These are phyloP conservation scores for Phataginus tetradactyla DNA, from an alignment of 2,797 vertebrate genomes.

Conservation along the genomic window DNA sequence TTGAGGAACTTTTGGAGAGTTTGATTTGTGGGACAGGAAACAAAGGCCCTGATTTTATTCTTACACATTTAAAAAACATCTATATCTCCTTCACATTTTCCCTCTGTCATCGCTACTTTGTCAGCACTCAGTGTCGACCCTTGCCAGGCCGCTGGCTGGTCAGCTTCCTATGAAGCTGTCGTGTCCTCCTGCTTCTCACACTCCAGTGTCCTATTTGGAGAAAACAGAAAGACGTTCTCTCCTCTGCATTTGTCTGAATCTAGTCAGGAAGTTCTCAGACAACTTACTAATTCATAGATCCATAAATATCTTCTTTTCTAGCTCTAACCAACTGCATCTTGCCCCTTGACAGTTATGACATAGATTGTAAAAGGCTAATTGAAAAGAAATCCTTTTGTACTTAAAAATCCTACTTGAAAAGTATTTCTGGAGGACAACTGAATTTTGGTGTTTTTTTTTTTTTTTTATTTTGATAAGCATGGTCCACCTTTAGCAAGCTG, in stretches of 20 bases:
- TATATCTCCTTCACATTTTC: not conserved
- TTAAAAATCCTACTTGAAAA: not conserved
- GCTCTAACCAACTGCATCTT: not conserved
- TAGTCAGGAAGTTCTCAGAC: not conserved
- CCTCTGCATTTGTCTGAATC: not conserved
- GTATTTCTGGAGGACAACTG: conserved; percentile 1
- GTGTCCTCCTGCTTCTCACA: not conserved
- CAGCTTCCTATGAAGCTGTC: not conserved
- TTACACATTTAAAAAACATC: not conserved
- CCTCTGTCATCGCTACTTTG: not conserved
- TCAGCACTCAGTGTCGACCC: rapidly evolving
- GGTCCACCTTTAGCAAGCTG: not conserved
- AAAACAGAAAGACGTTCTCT: not conserved
- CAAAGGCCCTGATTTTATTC: not conserved
- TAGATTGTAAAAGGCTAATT: not conserved
- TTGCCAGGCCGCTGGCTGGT: not conserved
- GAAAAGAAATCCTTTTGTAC: not conserved
- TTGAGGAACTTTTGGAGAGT: not conserved
- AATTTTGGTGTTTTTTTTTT: not conserved
- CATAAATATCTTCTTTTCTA: not conserved
- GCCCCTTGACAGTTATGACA: not conserved
- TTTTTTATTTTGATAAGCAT: not conserved
- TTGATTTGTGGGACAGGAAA: not conserved
- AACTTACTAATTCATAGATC: not conserved
- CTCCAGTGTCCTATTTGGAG: not conserved